Base-by-base conservation (phyloP, 2,888 invertebrate genomes). In the Patella ulyssiponensis region DNA sequence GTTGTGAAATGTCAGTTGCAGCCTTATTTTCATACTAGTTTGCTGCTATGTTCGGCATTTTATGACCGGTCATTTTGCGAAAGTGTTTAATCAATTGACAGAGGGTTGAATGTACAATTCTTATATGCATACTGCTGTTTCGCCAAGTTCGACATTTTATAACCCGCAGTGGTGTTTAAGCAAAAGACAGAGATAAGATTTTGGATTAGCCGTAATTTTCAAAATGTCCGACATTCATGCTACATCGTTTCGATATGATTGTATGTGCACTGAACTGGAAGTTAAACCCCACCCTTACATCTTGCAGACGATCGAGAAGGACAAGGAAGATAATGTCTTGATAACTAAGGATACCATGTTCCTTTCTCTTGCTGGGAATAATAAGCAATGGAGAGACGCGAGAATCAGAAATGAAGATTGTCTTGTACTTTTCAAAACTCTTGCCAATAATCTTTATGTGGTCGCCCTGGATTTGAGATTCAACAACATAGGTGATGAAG, bases 401-500 rank as follows among this genome's bases (percentile, higher is more conserved):
- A 82, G 88, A 52, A 81, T 91, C 1, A 80, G 71, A 3, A 90
- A 91, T 77, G 73, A 81, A 2, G 90, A 91, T 77, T 84, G 85
- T 64, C 79, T 81, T 70, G 82, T 83, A 0, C 78, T 91, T 5
- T 88, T 82, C 78, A 84, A 85, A 76, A 82, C 87, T 23, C 84
- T 91, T 23, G 81, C 84, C 54, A 87, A 86, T 75, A 88, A 89
- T 79, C 80, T 84, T 1, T 88, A 82, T 80, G 84, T 90, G 17
- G 83, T 84, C 9, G 84, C 85, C 76, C 71, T 91, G 5, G 90
- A 91, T 76, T 86, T 91, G 1, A 83, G 91, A 23, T 91, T 89
- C 82, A 91, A 91, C 81, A 84, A 89, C 74, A 87, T 91, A 53
- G 87, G 89, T 53, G 90, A 91, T 78, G 84, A 85, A 77, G 91